Percentiles rank a stretch among this genome's conserved stretches.
Conservation (phyloP, 2,113 vertebrate genomes). For the Erpornis zantholeuca region DNA sequence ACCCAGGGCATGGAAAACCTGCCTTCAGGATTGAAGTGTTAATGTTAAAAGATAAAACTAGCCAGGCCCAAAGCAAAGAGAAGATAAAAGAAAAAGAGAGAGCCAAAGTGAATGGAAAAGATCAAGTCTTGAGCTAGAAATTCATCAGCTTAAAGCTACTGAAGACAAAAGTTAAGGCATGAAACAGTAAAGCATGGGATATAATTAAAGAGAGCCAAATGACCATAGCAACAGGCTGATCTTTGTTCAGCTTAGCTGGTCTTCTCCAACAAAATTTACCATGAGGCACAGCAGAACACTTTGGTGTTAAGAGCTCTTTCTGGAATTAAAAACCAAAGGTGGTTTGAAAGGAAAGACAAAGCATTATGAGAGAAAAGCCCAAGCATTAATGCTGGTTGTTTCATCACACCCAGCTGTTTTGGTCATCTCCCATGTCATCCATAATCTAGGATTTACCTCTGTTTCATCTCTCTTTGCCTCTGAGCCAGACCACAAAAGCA, state of each 20-base stretch:
- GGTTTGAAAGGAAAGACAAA: not conserved
- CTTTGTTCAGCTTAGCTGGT: not conserved
- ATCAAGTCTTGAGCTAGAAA: not conserved
- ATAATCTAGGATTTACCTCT: not conserved
- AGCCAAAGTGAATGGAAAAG: not conserved
- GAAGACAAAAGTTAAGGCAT: not conserved
- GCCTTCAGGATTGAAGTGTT: not conserved
- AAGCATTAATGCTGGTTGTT: not conserved
- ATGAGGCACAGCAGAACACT: not conserved
- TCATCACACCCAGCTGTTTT: not conserved
- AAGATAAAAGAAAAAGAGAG: not conserved
- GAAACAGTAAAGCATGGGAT: not conserved
- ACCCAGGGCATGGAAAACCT: not conserved
- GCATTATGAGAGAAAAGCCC: not conserved
- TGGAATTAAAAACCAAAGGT: not conserved
- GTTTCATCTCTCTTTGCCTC: not conserved
- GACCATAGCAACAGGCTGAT: not conserved
- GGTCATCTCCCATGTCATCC: not conserved
- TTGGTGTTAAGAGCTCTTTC: not conserved
- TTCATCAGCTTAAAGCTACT: not conserved
- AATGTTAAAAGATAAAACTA: not conserved
- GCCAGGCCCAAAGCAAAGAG: not conserved
- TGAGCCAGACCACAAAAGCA: not conserved
- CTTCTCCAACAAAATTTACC: not conserved
- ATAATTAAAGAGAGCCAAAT: not conserved